Conservation (phyloP, 1,140 invertebrate species). For the Mya arenaria region DNA sequence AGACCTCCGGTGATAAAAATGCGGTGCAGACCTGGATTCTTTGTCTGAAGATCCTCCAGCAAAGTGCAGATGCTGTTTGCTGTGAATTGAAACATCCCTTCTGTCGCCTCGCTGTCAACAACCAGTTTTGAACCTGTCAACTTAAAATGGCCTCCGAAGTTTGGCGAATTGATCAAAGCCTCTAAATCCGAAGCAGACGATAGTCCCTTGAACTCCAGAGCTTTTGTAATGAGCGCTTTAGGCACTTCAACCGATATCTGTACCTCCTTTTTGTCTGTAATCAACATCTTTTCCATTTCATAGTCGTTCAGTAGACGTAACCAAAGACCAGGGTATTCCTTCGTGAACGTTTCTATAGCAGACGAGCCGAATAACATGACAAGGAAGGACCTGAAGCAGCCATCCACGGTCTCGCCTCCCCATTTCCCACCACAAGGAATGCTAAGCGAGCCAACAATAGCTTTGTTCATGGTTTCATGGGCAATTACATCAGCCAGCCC, state of each 20-base stretch:
- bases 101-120: not conserved
- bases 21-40: not conserved
- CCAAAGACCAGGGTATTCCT: not conserved
- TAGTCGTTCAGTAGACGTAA: not conserved
- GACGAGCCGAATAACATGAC: slow-evolving; percentile 22
- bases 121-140: not conserved
- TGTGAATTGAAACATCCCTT: slow-evolving; percentile 37
- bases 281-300: not conserved
- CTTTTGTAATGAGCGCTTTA: not conserved
- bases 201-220: slow-evolving; percentile 7
- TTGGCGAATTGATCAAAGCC: slow-evolving; percentile 10
- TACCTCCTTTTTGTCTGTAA: not conserved
- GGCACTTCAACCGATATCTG: not conserved
- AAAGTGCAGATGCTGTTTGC: not conserved
- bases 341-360: not conserved
- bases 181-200: not conserved
- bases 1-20: slow-evolving; percentile 30
- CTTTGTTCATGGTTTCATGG: slow-evolving; percentile 29
- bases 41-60: not conserved
- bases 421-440: slow-evolving; percentile 41
- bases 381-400: slow-evolving; percentile 34
- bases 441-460: slow-evolving; percentile 1
- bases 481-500: slow-evolving; percentile 21
- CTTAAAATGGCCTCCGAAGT: slow-evolving; percentile 37
- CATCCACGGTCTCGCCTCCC: slow-evolving; percentile 10